Base-by-base conservation (phyloP, 1,140 invertebrate genomes). In the Cotesia typhae region DNA sequence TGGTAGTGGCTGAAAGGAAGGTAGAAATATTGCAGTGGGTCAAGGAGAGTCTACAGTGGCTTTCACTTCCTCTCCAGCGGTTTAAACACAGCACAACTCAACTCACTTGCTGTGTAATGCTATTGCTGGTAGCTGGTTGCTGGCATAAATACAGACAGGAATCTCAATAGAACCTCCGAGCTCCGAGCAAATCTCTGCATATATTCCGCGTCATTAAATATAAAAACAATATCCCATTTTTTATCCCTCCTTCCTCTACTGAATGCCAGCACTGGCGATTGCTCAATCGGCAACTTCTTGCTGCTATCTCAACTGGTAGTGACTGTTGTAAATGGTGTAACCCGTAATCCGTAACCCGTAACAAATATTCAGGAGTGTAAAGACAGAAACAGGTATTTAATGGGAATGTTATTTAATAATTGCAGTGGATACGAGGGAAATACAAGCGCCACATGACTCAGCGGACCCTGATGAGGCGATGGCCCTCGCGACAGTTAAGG, bases 351-450 rank as follows among this genome's bases (percentile, higher is more conserved):
- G 1, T 28, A 28, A 28, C 28, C 28, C 28, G 28, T 5, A 47
- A 47, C 6, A 6, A 47, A 47, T 9, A 47, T 47, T 2, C 6
- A 47, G 10, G 5, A 47, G 41, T 3, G 41, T 47, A 47, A 7
- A 9, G 41, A 28, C 41, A 9, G 6, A 55, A 9, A 14, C 12
- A 55, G 17, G 17, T 41, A 51, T 52, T 38, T 28, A 14, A 17
- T 71, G 4, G 10, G 10, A 6, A 64, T 4, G 14, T 55, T 69
- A 59, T 71, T 70, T 74, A 68, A 77, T 67, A 63, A 72, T 87
- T 86, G 0, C 82, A 89, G 88, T 89, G 72, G 88, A 89, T 67
- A 88, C 88, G 61, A 83, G 86, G 81, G 82, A 87, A 75, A 79
- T 87, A 12, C 84, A 86, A 60, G 78, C 82, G 28, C 81, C 82